Base-by-base conservation (phyloP, 2,888 invertebrate species). In the Apamea anceps region DNA sequence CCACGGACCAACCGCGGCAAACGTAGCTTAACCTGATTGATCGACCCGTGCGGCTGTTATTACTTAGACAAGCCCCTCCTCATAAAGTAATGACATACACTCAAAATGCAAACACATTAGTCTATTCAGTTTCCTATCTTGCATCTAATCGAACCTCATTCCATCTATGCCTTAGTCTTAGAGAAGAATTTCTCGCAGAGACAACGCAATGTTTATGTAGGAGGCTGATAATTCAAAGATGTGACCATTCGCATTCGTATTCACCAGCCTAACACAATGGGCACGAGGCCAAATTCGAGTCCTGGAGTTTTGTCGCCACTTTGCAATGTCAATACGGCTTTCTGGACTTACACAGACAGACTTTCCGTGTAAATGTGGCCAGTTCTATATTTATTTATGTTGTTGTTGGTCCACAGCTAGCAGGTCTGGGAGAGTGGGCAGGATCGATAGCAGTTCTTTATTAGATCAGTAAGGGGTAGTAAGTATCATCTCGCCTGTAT, bases 191-290 rank as follows among this genome's bases (percentile, higher is more conserved):
- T 70, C 54, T 65, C 37, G 37, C 81, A 54, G 15, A 68, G 67
- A 66, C 79, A 57, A 84, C 72, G 28, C 25, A 60, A 86, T 86
- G 84, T 82, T 86, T 82, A 84, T 86, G 70, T 75, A 83, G 71
- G 62, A 68, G 78, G 28, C 62, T 66, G 68, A 51, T 80, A 77
- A 75, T 77, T 66, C 72, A 77, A 84, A 84, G 70, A 85, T 84
- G 75, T 72, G 72, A 60, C 48, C 72, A 87, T 85, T 87, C 63
- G 51, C 15, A 80, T 87, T 80, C 77, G 63, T n/a, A 63, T 51
- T 28, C 37, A 37, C 45, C 60, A 67, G 13, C 25, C 74, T 77
- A 60, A 54, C 63, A 77, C 72, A 84, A 84, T 77, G 72, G 77
- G 77, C 65, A 77, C 68, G 54, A 32, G 0, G 81, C 81, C 87